phyloP scores from a whole-genome alignment of 2,113 vertebrate genomes.

The Elachura formosa region DNA sequence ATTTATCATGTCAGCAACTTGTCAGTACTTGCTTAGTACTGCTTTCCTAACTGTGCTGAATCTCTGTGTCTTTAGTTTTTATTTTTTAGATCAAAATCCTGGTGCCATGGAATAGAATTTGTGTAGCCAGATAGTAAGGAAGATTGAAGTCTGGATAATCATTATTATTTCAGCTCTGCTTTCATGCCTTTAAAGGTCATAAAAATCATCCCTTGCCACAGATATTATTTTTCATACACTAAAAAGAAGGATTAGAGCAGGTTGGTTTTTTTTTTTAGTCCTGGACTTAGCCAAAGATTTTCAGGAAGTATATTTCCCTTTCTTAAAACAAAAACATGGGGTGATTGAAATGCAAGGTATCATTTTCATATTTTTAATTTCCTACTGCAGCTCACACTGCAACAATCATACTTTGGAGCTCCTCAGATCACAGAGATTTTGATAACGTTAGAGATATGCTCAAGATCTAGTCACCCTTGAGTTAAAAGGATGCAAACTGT shows the following conservation, averaged over 20 bases:
- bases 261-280: not conserved
- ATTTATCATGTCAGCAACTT: not conserved
- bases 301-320: constrained; percentile 47
- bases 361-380: constrained; percentile 50
- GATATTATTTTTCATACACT: constrained; percentile 32
- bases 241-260: not conserved
- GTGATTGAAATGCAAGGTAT: constrained; percentile 5
- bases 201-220: not conserved
- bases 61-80: not conserved
- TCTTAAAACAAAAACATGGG: constrained; percentile 10
- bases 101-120: not conserved
- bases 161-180: constrained; percentile 34
- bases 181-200: constrained; percentile 13
- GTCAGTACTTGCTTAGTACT: not conserved
- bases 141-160: not conserved
- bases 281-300: not conserved
- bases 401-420: not conserved
- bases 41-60: not conserved
- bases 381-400: not conserved
- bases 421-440: not conserved
- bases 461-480: constrained; percentile 35
- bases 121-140: not conserved
- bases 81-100: not conserved
- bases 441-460: constrained; percentile 37
- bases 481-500: constrained; percentile 50